Evolutionary conservation across 2,113 vertebrate genomes (phyloP), one percentile per base, ranked within the genome.

Genomic region (Melierax canorus): DNA sequence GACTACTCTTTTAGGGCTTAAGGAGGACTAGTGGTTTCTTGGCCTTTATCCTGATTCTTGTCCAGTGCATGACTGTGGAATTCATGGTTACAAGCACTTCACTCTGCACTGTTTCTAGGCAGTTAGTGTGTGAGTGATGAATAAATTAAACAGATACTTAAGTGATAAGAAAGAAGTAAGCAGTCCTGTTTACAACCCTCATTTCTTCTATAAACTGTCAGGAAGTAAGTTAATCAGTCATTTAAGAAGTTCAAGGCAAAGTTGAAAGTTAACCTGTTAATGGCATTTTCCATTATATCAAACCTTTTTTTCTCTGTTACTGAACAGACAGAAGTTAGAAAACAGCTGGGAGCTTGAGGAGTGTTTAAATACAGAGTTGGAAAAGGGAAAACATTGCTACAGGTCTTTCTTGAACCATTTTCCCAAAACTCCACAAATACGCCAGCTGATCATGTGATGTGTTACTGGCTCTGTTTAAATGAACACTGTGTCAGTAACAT

Each of bases 131-230:
- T 95, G 92, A 92, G 96, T 97, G 96, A 96, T 97, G 90, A 96
- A 96, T 97, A 97, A 94, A 97, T 96, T 97, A 96, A 95, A 93
- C 92, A 97, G 96, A 97, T 93, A 97, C 97, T 97, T 97, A 93
- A 72, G 92, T 66, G 92, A 92, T 94, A 85, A 93, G 87, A 96
- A 95, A 94, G 88, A 96, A 97, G 94, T 85, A 92, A 96, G 92
- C 69, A 87, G 95, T 92, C 56, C 92, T 95, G 92, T 88, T 81
- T 82, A 81, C 71, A 55, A 84, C 94, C 90, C 96, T 97, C 92
- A 94, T 93, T 96, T 96, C 94, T 95, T 87, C 90, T 93, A 38
- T 97, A 82, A 97, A 55, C 83, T 93, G 81, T 93, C 88, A 90
- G 75, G 73, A 91, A 85, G 36, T 34, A 95, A 95, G 96, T 97